Percentiles rank a stretch among this genome's conserved stretches.
Conservation (phyloP, 2,888 invertebrate genomes). For the Limnephilus rhombicus region DNA sequence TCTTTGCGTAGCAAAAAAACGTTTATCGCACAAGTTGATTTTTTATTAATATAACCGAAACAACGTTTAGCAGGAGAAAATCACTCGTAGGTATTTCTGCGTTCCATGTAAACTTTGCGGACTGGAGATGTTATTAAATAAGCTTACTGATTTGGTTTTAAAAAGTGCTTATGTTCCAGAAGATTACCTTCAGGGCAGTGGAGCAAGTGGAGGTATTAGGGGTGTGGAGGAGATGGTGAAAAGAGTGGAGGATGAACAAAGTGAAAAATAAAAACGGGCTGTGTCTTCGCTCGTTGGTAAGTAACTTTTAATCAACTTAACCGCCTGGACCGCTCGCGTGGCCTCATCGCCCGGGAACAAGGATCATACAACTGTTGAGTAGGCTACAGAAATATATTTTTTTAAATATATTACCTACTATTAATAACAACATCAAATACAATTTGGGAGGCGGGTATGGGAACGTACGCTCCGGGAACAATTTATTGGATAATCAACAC, state of each 20-base stretch:
- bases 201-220: neutral
- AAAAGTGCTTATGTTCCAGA: neutral
- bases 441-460: no score
- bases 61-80: neutral
- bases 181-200: neutral
- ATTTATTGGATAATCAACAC: no score
- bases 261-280: neutral
- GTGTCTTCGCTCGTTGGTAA: neutral
- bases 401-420: no score
- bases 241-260: neutral
- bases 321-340: neutral
- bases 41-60: no score
- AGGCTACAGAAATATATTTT: no score
- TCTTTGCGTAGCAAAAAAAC: no score
- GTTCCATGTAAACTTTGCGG: neutral
- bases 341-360: neutral
- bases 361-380: neutral
- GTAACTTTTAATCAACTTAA: constrained; percentile 34
- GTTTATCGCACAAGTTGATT: no score
- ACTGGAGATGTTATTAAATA: neutral
- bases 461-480: no score
- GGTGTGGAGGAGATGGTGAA: neutral
- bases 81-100: neutral
- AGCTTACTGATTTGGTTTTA: neutral
- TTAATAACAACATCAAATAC: no score